These are phyloP conservation scores for Zophobas atratus DNA, from an alignment of 1,140 invertebrate genomes.

Conservation along the genomic window DNA sequence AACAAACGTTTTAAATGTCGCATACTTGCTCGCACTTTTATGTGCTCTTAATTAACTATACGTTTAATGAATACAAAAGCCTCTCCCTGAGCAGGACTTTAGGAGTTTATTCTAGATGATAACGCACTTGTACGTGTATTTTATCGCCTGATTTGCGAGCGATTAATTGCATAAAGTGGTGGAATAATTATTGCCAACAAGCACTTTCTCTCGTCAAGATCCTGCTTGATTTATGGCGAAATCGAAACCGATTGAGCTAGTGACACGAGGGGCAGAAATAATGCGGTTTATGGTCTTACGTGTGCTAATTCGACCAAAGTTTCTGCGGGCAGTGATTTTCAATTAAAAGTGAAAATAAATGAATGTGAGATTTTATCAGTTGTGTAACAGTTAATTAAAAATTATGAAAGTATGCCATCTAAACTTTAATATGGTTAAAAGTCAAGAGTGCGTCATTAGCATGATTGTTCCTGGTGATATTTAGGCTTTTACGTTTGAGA, in stretches of 20 bases:
- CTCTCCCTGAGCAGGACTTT: not conserved
- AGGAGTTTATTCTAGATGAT: conserved; percentile 4
- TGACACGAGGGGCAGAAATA: conserved; percentile 15
- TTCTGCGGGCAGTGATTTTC: conserved; percentile 11
- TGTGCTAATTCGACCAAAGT: not conserved
- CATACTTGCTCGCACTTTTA: conserved; percentile 41
- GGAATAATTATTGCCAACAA: conserved; percentile 25
- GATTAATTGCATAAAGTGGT: conserved; percentile 36
- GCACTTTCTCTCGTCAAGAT: conserved; percentile 20
- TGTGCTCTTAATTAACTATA: conserved; percentile 37
- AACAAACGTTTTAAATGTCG: conserved; percentile 54
- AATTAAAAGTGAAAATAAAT: conserved; percentile 25
- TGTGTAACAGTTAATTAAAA: conserved; percentile 24
- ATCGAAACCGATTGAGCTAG: not conserved
- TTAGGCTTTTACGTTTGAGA: no score
- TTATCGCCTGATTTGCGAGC: conserved; percentile 25
- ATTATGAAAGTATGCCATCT: conserved; percentile 1
- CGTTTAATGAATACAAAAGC: conserved; percentile 32
- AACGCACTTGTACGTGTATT: conserved; percentile 37
- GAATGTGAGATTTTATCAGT: not conserved
- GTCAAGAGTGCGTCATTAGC: not conserved
- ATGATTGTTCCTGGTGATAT: no score
- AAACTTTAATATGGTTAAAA: not conserved
- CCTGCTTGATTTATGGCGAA: conserved; percentile 5
- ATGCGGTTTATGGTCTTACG: not conserved